These are phyloP conservation scores for Furnarius figulus DNA, from an alignment of 2,113 vertebrate genomes.

Conservation along the genomic window DNA sequence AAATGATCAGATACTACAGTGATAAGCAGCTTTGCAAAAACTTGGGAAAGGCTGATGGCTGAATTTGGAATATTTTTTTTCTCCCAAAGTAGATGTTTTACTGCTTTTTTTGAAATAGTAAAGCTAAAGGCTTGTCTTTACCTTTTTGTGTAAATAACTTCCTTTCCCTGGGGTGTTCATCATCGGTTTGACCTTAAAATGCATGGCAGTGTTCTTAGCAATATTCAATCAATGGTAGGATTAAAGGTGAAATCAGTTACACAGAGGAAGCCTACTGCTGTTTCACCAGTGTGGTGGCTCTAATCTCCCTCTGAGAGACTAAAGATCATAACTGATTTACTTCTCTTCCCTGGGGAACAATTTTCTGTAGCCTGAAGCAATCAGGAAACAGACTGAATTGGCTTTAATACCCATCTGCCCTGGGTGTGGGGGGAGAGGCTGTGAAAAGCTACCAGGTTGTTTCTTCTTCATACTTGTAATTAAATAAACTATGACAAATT, in stretches of 20 bases:
- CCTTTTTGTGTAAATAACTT: slow-evolving; percentile 64
- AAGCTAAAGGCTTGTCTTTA: slow-evolving; percentile 24
- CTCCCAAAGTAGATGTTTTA: slow-evolving; percentile 21
- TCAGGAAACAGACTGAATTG: slow-evolving; percentile 79
- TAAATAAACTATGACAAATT: slow-evolving; percentile 82
- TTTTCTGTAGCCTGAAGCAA: slow-evolving; percentile 79
- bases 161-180: slow-evolving; percentile 63
- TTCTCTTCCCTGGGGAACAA: slow-evolving; percentile 78
- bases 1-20: background rate
- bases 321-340: slow-evolving; percentile 83
- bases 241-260: slow-evolving; percentile 79
- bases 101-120: slow-evolving; percentile 11
- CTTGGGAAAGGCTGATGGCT: slow-evolving; percentile 12
- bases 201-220: slow-evolving; percentile 63
- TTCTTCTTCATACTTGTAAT: slow-evolving; percentile 82
- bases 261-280: slow-evolving; percentile 71
- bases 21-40: slow-evolving; percentile 32
- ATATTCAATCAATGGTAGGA: slow-evolving; percentile 77
- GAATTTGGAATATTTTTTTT: slow-evolving; percentile 1
- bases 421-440: slow-evolving; percentile 38
- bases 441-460: slow-evolving; percentile 68
- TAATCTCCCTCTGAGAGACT: slow-evolving; percentile 75
- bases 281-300: slow-evolving; percentile 73
- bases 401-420: slow-evolving; percentile 72
- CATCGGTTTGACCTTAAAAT: slow-evolving; percentile 71